Conservation (phyloP, 2,113 vertebrate species). For the Drymodes brunneopygia region DNA sequence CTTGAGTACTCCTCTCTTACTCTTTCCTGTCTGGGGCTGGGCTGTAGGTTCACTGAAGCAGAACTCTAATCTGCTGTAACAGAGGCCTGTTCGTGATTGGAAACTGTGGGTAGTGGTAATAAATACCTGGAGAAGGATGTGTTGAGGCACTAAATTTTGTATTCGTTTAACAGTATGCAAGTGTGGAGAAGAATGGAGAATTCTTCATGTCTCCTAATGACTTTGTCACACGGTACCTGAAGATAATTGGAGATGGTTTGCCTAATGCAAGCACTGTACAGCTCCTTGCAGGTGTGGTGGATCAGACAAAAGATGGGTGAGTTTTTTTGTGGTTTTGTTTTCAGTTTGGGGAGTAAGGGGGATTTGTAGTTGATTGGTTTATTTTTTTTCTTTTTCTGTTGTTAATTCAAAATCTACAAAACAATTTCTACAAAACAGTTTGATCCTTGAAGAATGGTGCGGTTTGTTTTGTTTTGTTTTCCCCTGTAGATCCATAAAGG, state of each 20-base stretch:
- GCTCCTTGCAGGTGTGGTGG: conserved; percentile 82
- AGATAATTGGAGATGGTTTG: conserved; percentile 76
- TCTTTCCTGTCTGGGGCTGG: not conserved
- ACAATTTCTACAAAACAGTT: not conserved
- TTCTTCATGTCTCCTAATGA: conserved; percentile 83
- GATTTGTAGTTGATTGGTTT: not conserved
- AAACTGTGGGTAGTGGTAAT: not conserved
- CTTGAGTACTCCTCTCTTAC: not conserved
- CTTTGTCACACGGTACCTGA: conserved; percentile 81
- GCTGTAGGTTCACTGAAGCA: not conserved
- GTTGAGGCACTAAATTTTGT: not conserved
- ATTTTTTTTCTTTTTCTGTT: not conserved
- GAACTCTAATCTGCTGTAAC: not conserved
- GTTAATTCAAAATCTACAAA: not conserved
- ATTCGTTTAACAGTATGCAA: conserved; percentile 78
- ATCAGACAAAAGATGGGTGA: conserved; percentile 89
- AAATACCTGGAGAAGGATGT: not conserved
- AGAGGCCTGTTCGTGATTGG: not conserved
- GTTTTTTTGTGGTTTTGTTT: not conserved
- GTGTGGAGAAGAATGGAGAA: conserved; percentile 83
- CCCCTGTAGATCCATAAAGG: not conserved
- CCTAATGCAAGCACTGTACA: conserved; percentile 76
- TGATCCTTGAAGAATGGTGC: not conserved
- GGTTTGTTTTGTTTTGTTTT: not conserved
- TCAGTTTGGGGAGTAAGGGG: not conserved